Base-by-base conservation (phyloP, 2,888 invertebrate species). In the Tanypteryx hageni region DNA sequence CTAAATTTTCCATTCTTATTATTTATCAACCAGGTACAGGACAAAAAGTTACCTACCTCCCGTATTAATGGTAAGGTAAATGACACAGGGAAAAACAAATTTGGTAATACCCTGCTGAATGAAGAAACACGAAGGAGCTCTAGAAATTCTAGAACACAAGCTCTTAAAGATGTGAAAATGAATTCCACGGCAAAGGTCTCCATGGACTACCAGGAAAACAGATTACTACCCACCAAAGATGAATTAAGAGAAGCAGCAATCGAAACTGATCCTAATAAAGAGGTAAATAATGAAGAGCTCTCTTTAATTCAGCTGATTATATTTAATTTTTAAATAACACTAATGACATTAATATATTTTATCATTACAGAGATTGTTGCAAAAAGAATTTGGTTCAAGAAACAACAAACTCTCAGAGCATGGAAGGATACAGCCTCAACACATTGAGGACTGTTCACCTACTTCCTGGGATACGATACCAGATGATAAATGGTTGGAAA, bases 401-500 rank as follows among this genome's bases (percentile, higher is more conserved):
- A 76, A 76, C 11, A 76, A 44, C 8, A 10, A 76, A 11, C 16
- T 10, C 9, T 27, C 27, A 76, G 0, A 27, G 16, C 11, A 76
- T 76, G 76, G 22, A 76, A 76, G 76, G 11, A 3, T 76, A 27
- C 76, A 16, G 27, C 13, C 22, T 13, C 22, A 76, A 14, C 27
- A 76, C 27, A 27, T 13, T 0, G 64, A 89, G 13, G n/a, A 31
- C 2, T 31, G 64, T 44, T 64, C 68, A 56, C 27, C 59, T 7
- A 31, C 86, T 61, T 31, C 89, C 2, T 89, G 89, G 89, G n/a
- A 68, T 64, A 10, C 89, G 5, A 64, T 89, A 31, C 89, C 89
- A 11, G 89, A 89, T 64, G 89, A 89, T 44, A 89, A 89, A 44
- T 89, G 89, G 89, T 89, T 89, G 44, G 89, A 89, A 13, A 68